Conservation (phyloP, 2,113 vertebrate genomes). For the Barnardius zonarius region DNA sequence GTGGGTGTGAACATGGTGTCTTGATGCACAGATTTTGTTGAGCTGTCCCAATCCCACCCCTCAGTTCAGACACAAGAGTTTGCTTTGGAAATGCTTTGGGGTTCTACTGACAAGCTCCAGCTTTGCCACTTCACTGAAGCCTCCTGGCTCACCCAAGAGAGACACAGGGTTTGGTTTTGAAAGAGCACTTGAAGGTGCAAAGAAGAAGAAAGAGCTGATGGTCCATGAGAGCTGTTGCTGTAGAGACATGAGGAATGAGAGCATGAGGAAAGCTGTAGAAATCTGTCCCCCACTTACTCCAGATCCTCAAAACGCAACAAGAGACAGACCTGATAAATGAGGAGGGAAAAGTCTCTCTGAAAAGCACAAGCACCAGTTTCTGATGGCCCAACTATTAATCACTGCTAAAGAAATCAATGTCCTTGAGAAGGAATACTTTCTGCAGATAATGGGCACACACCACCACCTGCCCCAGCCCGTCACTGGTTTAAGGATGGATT, state of each 20-base stretch:
- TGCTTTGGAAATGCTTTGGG: background rate
- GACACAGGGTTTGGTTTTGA: background rate
- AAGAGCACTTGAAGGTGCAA: background rate
- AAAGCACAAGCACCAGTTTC: background rate
- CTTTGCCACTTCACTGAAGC: background rate
- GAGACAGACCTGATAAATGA: background rate
- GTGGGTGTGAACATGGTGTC: background rate
- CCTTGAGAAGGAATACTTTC: background rate
- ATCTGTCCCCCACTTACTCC: background rate
- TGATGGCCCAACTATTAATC: background rate
- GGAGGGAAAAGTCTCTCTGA: background rate
- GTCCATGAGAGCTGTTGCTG: background rate
- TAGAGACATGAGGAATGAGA: background rate
- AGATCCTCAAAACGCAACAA: background rate
- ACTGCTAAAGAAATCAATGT: background rate
- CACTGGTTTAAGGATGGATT: background rate
- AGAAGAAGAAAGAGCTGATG: background rate
- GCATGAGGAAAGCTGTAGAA: background rate
- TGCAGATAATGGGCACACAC: background rate
- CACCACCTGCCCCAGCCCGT: rapidly evolving
- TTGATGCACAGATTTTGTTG: background rate
- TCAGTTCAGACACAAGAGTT: rapidly evolving
- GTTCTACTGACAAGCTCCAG: background rate
- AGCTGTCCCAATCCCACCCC: background rate
- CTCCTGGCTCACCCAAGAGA: background rate